Base-by-base conservation (phyloP, 2,797 vertebrate genomes). In the Danio albolineatus region DNA sequence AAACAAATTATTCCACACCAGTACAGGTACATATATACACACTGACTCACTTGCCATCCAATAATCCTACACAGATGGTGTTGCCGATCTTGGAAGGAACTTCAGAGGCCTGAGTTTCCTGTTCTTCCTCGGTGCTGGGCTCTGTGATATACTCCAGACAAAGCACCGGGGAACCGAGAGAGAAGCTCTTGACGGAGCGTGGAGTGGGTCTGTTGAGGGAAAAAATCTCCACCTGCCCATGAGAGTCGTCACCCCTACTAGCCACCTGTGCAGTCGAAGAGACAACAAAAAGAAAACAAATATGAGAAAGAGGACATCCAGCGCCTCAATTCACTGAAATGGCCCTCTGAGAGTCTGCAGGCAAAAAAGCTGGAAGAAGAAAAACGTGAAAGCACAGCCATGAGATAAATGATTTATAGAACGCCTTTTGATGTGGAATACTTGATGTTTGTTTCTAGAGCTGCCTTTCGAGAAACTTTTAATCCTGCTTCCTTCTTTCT, bases 151-250 rank as follows among this genome's bases (percentile, higher is more conserved):
- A 94, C 64, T 97, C 96, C 86, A 96, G 91, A 87, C 95, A 96
- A 76, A 97, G 91, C 82, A 95, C 95, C 0, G 90, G 91, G 0
- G 95, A 91, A 0, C 89, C 90, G 86, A 97, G 82, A 0, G 94
- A 92, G 86, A 98, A 92, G 61, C 93, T 96, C 83, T 97, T 97
- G n/a, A 97, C 94, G 0, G 93, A 92, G 16, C 96, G 94, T 0
- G 96, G 96, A 0, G 90, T 88, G 0, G 94, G 85, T 1, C 95
- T 93, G 90, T 97, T 97, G 79, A 97, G 88, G 21, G 96, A 98
- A 84, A 96, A 96, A 85, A 98, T 96, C 84, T 96, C 95, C 69
- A 98, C 92, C 28, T 96, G 95, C 0, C 95, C 95, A 0, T 90
- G 92, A 0, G 91, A 92, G 76, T 75, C 39, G 10, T 92, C 93